These are phyloP conservation scores for Zhuqinia jingwanae DNA, from an alignment of 2,888 invertebrate genomes.

Conservation along the genomic window DNA sequence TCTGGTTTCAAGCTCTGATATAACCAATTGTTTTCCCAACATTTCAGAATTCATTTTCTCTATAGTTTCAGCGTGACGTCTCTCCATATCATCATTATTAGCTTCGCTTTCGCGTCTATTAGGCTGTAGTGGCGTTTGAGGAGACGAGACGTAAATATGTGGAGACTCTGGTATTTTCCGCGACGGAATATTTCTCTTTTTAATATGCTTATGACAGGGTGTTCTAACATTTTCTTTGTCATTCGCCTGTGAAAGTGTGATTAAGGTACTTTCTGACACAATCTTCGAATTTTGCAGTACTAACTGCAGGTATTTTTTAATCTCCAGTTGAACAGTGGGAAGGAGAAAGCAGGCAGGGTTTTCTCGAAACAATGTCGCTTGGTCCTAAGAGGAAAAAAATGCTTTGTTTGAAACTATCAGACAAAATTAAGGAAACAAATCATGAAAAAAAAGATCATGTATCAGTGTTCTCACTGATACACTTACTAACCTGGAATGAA, in stretches of 20 bases:
- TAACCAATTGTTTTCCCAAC: constrained; percentile 1
- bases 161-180: constrained; percentile 59
- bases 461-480: too few relatives aligned
- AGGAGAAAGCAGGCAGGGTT: constrained; percentile 53
- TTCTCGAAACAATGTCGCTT: constrained; percentile 44
- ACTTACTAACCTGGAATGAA: constrained; percentile 27
- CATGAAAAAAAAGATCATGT: too few relatives aligned
- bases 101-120: constrained; percentile 10
- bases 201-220: background rate
- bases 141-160: constrained; percentile 63
- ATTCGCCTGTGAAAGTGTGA: background rate
- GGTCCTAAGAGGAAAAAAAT: constrained; percentile 31
- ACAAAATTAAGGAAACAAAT: too few relatives aligned
- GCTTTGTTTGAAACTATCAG: background rate
- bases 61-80: constrained; percentile 20
- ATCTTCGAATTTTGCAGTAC: constrained; percentile 63
- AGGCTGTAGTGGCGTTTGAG: constrained; percentile 10
- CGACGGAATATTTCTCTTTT: constrained; percentile 27
- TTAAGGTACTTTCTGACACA: constrained; percentile 20
- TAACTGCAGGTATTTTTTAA: constrained; percentile 60
- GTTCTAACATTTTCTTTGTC: constrained; percentile 1
- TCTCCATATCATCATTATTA: constrained; percentile 18
- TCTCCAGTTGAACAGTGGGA: constrained; percentile 41
- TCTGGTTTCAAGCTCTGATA: constrained; percentile 49
- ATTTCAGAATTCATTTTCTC: constrained; percentile 51